Evolutionary conservation across 2,113 vertebrate species (phyloP).

Genomic region (Illadopsis cleaveri): DNA sequence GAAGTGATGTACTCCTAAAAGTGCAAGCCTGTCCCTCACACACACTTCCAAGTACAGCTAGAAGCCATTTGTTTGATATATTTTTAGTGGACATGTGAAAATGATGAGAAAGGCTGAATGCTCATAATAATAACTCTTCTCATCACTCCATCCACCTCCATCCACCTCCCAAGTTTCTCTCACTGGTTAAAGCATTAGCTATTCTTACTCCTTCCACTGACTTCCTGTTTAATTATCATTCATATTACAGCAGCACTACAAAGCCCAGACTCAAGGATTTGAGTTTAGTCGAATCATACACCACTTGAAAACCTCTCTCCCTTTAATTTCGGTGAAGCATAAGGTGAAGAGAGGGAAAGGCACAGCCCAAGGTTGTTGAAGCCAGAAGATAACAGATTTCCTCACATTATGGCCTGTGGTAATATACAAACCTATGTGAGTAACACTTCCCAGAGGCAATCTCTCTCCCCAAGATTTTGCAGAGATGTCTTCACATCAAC

Average conservation of each 20-base stretch:
- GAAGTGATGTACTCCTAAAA: neutral
- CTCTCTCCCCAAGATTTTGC: neutral
- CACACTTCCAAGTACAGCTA: neutral
- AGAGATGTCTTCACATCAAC: neutral
- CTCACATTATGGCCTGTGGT: neutral
- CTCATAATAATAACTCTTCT: neutral
- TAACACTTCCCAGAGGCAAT: neutral
- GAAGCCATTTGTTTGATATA: neutral
- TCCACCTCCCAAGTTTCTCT: neutral
- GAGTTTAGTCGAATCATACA: neutral
- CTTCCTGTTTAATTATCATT: neutral
- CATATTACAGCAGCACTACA: neutral
- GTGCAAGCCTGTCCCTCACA: neutral
- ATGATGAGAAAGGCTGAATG: neutral
- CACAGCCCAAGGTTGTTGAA: neutral
- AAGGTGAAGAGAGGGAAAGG: neutral
- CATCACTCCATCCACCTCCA: neutral
- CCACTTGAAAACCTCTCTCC: neutral
- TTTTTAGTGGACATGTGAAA: conserved; percentile 35
- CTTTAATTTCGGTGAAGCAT: neutral
- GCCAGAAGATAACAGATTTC: neutral
- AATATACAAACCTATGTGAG: neutral
- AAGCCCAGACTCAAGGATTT: neutral
- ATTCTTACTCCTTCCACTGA: neutral
- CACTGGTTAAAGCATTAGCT: neutral